Percentiles rank a stretch among this genome's conserved stretches.
Conservation (phyloP, 2,888 invertebrate genomes). For the Hirudinaria manillensis region DNA sequence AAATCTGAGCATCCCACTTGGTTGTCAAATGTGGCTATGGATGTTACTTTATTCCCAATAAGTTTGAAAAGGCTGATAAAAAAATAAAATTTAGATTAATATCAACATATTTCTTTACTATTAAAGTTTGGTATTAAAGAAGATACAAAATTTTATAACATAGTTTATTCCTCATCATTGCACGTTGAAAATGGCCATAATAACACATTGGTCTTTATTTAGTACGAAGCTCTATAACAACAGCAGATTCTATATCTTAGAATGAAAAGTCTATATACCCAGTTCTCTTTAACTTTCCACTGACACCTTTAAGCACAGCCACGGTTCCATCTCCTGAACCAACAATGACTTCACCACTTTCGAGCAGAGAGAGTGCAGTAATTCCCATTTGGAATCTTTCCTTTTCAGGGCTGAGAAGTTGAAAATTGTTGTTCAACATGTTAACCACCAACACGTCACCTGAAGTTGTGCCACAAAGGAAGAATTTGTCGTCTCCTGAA, state of each 20-base stretch:
- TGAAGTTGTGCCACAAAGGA: slow-evolving; percentile 78
- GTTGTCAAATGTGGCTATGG: too few relatives aligned
- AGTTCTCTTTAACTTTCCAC: slow-evolving; percentile 39
- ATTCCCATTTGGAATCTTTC: slow-evolving; percentile 51
- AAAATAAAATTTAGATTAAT: too few relatives aligned
- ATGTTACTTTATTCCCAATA: too few relatives aligned
- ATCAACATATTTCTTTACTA: too few relatives aligned
- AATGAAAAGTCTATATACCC: slow-evolving; percentile 23
- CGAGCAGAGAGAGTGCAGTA: slow-evolving; percentile 50
- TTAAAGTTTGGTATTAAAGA: too few relatives aligned
- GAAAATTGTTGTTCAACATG: slow-evolving; percentile 47
- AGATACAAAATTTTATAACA: too few relatives aligned
- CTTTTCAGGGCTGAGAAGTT: slow-evolving; percentile 44
- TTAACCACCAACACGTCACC: slow-evolving; percentile 64
- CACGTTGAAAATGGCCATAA: too few relatives aligned
- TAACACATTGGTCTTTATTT: too few relatives aligned
- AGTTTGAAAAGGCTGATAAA: too few relatives aligned
- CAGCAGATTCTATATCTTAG: too few relatives aligned
- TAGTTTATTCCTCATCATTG: too few relatives aligned
- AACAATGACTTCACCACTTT: slow-evolving; percentile 59
- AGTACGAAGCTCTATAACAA: too few relatives aligned
- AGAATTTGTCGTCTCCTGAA: slow-evolving; percentile 66
- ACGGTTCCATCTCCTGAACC: slow-evolving; percentile 80
- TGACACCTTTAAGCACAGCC: slow-evolving; percentile 35
- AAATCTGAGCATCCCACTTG: neutral